Conservation (phyloP, 1,140 invertebrate genomes). For the Melanaphis sacchari region DNA sequence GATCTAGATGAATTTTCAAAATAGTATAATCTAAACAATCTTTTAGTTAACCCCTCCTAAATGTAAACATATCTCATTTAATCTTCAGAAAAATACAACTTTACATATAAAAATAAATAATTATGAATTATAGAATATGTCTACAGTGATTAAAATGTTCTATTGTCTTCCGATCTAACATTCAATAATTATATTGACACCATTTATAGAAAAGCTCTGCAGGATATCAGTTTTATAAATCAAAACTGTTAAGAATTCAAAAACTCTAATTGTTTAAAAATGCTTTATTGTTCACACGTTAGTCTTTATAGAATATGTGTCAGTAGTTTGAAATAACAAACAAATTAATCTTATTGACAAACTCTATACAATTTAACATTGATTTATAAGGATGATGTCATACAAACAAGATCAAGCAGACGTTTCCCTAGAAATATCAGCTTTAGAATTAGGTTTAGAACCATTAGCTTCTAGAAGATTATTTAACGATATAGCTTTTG, state of each 20-base stretch:
- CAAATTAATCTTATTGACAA: background rate
- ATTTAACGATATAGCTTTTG: too few relatives aligned
- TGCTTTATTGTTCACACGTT: background rate
- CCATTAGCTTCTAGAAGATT: too few relatives aligned
- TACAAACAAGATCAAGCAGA: background rate
- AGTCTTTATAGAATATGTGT: background rate
- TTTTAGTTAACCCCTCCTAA: background rate
- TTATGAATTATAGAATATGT: background rate
- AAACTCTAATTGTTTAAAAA: background rate
- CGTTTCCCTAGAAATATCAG: background rate
- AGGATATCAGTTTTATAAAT: constrained; percentile 7
- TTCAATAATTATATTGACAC: background rate
- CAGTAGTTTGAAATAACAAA: background rate
- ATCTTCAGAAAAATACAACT: background rate
- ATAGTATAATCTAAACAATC: background rate
- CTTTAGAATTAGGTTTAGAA: background rate
- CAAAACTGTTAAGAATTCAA: background rate
- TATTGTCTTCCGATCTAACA: background rate
- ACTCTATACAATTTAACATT: background rate
- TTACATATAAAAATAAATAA: background rate
- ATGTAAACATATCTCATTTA: constrained; percentile 3
- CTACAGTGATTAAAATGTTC: constrained; percentile 12
- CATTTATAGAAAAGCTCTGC: background rate
- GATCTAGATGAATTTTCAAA: background rate
- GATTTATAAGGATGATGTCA: background rate